Evolutionary conservation across 2,888 invertebrate genomes (phyloP).

Genomic region (Caenorhabditis virilis): DNA sequence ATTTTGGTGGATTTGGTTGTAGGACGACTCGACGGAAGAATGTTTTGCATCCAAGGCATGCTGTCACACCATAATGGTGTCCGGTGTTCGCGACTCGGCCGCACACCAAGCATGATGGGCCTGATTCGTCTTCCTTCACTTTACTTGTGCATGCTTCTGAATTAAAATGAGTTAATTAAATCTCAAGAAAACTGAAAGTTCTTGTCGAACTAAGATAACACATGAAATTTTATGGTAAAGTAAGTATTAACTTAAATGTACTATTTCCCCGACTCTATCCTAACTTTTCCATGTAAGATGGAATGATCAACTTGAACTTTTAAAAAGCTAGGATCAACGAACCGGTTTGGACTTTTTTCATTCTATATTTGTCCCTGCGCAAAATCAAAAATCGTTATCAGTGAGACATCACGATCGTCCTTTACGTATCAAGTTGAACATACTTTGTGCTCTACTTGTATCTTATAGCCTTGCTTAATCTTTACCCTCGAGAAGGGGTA

Average conservation of each 20-base stretch:
- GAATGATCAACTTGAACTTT: too few species aligned
- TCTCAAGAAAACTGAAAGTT: not conserved
- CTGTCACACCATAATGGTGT: conserved; percentile 48
- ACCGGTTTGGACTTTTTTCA: too few species aligned
- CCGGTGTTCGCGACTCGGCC: conserved; percentile 48
- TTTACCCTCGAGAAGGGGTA: too few species aligned
- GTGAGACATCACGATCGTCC: too few species aligned
- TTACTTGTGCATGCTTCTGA: conserved; percentile 8
- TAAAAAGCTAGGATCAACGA: too few species aligned
- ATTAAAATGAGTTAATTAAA: not conserved
- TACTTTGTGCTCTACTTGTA: too few species aligned
- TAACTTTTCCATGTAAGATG: too few species aligned
- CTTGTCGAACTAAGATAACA: not conserved
- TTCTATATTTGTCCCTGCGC: too few species aligned
- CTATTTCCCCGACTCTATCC: not conserved
- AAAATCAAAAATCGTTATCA: too few species aligned
- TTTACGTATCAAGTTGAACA: too few species aligned
- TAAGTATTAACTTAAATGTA: not conserved
- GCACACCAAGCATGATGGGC: conserved; percentile 41
- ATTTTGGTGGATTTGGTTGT: conserved; percentile 35
- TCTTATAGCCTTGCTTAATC: too few species aligned
- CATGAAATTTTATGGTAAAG: not conserved
- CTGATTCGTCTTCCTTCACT: conserved; percentile 5
- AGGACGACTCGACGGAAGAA: conserved; percentile 47
- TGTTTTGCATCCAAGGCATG: conserved; percentile 49